Evolutionary conservation across 1,140 invertebrate species (phyloP), one percentile per base, ranked within the genome.

Genomic region (Dufourea novaeangliae): DNA sequence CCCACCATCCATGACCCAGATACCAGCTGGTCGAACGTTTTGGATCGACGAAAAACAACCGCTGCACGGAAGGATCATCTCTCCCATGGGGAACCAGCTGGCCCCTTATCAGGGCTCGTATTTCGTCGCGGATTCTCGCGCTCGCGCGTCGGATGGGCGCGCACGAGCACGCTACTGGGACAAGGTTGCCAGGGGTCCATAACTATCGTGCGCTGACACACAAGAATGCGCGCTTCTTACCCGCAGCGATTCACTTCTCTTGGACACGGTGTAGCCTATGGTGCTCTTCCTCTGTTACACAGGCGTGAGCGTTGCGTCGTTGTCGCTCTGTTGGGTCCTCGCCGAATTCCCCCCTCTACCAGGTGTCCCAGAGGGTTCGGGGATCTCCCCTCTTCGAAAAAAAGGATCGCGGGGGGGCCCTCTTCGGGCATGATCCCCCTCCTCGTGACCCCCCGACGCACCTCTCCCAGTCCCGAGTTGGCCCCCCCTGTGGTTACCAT

Each of bases 181-280:
- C 91, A 92, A 92, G 91, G 91, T 90, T 92, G 90, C 86, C 87
- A 82, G 85, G 85, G 89, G 86, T 85, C 90, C 88, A 91, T 91
- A 91, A 91, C 88, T 90, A 91, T 90, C 90, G 85, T 20, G 80
- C 82, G 85, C 85, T 89, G 86, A 88, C 89, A 88, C 79, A 88
- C 85, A 90, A 89, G 89, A 91, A 91, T 91, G 86, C 89, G 83
- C 83, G 86, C 87, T 87, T 84, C 86, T 88, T 89, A 71, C 79
- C 86, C 84, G 39, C 34, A n/a, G 44, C 20, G 87, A 89, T 88
- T 88, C 81, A 73, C 81, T 74, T 12, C 32, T 14, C 32, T 32
- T 57, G 61, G 64, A 64, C n/a, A n/a, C n/a, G n/a, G n/a, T n/a
- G n/a, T n/a, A n/a, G n/a, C n/a, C n/a, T n/a, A n/a, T n/a, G n/a